Evolutionary conservation across 1,140 invertebrate genomes (phyloP), one percentile per base, ranked within the genome.

Genomic region (Pteromalus puparum): DNA sequence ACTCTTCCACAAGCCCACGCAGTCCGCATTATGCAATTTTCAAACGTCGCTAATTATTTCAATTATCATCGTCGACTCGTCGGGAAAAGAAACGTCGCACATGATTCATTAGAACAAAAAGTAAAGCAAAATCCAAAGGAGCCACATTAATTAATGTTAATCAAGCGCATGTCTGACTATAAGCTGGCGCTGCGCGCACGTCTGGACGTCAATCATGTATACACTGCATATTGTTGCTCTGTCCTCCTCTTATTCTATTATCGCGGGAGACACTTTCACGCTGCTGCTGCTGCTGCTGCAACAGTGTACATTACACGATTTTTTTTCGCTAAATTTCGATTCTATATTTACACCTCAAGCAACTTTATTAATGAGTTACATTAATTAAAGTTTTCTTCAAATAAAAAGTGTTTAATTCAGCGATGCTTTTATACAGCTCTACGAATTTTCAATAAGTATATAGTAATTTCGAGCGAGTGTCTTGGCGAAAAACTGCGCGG

Each of bases 181-280:
- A 72, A 83, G 26, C n/a, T 46, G 82, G 38, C 61, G 4, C 42
- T 26, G 24, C 53, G 30, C 6, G 82, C 42, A 61, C 18, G 65
- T 84, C 82, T 84, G 48, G 48, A 74, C 42, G 70, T 84, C 30
- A 79, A 79, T 84, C 76, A 74, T 73, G n/a, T 61, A 61, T n/a
- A 61, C 53, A 21, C 5, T 21, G 53, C 53, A 18, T 61, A 6
- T 61, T 3, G 4, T 18, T 21, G 18, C 21, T 5, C 38, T 21
- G 53, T 61, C 5, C 15, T 61, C 6, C 53, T 61, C 5, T 21
- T n/a, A 21, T 48, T 48, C 46, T 48, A 18, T 48, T 18, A 48
- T 18, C 42, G 13, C 42, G 1, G 42, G 42, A 46, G 42, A 46
- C 10, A 46, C 1, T 12, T 10, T 12, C 13, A 48, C 13, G 15